Conservation (phyloP, 1,140 invertebrate species). For the Drosophila murphyi region DNA sequence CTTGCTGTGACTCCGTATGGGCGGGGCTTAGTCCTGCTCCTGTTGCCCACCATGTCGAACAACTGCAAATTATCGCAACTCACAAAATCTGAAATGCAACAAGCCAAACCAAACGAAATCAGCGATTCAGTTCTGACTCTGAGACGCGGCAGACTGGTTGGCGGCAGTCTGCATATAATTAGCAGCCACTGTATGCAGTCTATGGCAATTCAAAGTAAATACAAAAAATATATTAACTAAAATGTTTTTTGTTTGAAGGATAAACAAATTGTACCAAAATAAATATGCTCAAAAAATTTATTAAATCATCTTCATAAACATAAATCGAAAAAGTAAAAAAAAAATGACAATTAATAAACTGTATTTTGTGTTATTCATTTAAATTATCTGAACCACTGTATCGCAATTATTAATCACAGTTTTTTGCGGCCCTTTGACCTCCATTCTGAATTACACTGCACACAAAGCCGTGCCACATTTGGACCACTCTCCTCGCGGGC, state of each 20-base stretch:
- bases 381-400: slow-evolving; percentile 8
- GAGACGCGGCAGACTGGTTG: slow-evolving; percentile 48
- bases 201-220: neutral
- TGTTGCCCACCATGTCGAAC: slow-evolving; percentile 7
- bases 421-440: slow-evolving; percentile 26
- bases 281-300: too few species aligned
- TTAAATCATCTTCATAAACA: too few species aligned
- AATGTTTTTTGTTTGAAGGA: too few species aligned
- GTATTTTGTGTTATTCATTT: too few species aligned
- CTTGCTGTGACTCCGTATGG: neutral
- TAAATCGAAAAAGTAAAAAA: too few species aligned
- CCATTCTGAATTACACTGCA: slow-evolving; percentile 17
- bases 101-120: slow-evolving; percentile 42
- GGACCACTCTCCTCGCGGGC: too few species aligned
- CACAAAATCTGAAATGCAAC: slow-evolving; percentile 44
- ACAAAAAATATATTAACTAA: too few species aligned
- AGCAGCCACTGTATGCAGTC: neutral
- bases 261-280: too few species aligned
- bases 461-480: neutral
- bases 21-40: neutral
- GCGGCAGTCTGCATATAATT: slow-evolving; percentile 19
- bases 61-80: slow-evolving; percentile 37
- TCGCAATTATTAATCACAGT: slow-evolving; percentile 6
- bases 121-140: slow-evolving; percentile 34
- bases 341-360: too few species aligned